phyloP scores from a whole-genome alignment of 1,140 invertebrate species.

The Semibalanus balanoides region DNA sequence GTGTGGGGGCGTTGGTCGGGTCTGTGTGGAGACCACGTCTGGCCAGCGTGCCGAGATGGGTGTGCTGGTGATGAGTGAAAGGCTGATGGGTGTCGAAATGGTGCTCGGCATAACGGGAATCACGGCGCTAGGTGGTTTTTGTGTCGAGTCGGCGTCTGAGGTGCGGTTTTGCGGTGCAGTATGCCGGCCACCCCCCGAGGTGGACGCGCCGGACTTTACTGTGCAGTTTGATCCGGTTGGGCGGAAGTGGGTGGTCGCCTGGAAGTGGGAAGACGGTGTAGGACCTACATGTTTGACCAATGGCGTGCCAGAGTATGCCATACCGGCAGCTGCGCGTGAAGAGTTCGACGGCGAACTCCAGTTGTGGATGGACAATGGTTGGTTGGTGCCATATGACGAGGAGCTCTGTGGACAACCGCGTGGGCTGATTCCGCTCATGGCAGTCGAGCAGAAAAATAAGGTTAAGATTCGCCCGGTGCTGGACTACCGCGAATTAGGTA shows the following conservation, averaged over 20 bases:
- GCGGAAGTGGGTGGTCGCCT: background rate
- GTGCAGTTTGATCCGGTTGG: background rate
- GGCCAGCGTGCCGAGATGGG: background rate
- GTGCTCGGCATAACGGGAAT: background rate
- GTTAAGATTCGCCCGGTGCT: no score
- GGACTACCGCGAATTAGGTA: no score
- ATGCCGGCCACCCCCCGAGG: background rate
- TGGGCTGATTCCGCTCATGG: conserved; percentile 13
- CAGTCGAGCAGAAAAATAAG: conserved; percentile 8
- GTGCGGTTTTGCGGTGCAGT: background rate
- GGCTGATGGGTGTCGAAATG: background rate
- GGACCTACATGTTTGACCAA: background rate
- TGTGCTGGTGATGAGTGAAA: background rate
- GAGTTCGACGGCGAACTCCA: conserved; percentile 5
- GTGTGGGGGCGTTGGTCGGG: background rate
- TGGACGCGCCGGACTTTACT: background rate
- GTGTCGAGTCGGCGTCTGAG: background rate
- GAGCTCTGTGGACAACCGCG: conserved; percentile 3
- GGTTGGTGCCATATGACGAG: conserved; percentile 11
- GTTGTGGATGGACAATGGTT: conserved; percentile 2
- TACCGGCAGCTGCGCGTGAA: background rate
- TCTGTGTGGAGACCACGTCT: background rate
- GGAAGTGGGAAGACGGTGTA: background rate
- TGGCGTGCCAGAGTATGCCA: background rate
- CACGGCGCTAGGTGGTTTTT: background rate